Evolutionary conservation across 2,113 vertebrate species (phyloP).

Genomic region (Equus przewalskii): DNA sequence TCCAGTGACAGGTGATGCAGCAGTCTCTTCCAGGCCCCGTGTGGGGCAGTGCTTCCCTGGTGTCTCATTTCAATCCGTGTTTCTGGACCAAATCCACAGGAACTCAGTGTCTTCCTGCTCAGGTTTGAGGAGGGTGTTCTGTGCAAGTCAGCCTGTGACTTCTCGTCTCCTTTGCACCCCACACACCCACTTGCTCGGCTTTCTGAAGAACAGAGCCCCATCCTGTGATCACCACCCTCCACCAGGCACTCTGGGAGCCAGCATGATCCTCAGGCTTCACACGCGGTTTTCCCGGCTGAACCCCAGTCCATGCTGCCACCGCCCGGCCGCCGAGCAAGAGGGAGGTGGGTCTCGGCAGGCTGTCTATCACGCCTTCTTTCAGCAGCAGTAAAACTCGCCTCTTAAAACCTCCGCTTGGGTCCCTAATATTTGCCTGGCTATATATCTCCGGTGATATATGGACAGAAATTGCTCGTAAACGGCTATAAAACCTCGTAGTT

Average conservation of each 20-base stretch:
- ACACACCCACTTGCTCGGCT: background rate
- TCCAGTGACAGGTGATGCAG: background rate
- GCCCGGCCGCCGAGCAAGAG: background rate
- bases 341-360: slow-evolving; percentile 35
- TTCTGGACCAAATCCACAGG: background rate
- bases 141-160: background rate
- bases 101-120: background rate
- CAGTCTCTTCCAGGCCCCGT: background rate
- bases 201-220: background rate
- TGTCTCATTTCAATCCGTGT: background rate
- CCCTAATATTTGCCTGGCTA: slow-evolving; percentile 84
- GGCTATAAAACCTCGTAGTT: slow-evolving; percentile 79
- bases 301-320: slow-evolving; percentile 73
- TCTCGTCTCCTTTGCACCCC: background rate
- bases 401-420: slow-evolving; percentile 82
- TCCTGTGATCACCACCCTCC: background rate
- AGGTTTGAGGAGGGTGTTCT: background rate
- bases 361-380: slow-evolving; percentile 80
- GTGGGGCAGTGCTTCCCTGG: background rate
- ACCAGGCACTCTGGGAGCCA: background rate
- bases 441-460: slow-evolving; percentile 84
- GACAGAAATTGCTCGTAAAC: slow-evolving; percentile 83
- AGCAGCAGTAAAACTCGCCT: slow-evolving; percentile 82
- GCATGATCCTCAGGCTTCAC: too few species aligned
- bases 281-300: background rate